Evolutionary conservation across 2,888 invertebrate species (phyloP).

Genomic region (Tenthredo livida): DNA sequence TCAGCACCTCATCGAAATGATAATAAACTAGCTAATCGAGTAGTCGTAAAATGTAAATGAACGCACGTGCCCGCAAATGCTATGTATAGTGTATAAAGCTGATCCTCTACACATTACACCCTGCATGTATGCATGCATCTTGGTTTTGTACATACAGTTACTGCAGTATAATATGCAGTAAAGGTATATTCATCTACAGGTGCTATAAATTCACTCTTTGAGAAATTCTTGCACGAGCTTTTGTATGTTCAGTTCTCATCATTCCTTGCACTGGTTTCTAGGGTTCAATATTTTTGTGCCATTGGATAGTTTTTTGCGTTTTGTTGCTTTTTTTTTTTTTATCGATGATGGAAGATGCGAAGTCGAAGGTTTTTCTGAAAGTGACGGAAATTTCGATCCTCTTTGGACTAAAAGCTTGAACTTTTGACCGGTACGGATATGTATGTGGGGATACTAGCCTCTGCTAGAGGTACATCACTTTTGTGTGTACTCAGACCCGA

Average conservation of each 20-base stretch:
- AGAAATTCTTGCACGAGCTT: background rate
- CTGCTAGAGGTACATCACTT: background rate
- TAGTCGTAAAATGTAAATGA: slow-evolving; percentile 70
- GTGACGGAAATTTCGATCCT: background rate
- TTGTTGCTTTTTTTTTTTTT: background rate
- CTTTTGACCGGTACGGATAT: background rate
- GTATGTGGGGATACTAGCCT: background rate
- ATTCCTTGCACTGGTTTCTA: background rate
- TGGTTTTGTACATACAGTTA: background rate
- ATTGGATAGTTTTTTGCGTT: background rate
- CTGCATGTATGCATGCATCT: background rate
- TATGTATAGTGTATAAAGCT: background rate
- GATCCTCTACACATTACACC: background rate
- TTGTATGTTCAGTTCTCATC: background rate
- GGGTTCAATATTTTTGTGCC: background rate
- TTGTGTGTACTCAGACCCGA: background rate
- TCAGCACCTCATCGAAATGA: slow-evolving; percentile 30
- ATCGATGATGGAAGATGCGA: background rate
- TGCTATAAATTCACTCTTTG: background rate
- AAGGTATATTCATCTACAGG: background rate
- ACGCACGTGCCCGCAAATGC: slow-evolving; percentile 58
- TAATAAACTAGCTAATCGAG: slow-evolving; percentile 69
- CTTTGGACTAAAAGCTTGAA: background rate
- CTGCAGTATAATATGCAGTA: background rate
- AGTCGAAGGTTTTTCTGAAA: background rate